Evolutionary conservation across 2,113 vertebrate species (phyloP).

Genomic region (Thunnus thynnus): DNA sequence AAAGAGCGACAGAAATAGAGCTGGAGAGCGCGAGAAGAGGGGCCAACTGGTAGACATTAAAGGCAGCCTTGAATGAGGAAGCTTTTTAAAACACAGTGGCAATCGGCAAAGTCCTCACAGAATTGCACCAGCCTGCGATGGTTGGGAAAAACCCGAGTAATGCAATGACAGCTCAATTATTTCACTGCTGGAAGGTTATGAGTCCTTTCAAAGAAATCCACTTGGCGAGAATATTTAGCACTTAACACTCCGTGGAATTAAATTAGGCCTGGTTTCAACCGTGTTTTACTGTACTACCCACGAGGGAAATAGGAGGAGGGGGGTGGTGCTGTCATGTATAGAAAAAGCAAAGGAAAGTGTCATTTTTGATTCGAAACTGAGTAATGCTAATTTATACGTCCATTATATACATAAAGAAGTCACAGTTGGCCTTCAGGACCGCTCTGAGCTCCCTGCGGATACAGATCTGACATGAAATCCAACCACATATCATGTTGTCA

Average conservation of each 20-base stretch:
- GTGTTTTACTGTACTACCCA: slow-evolving; percentile 8
- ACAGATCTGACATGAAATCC: not conserved
- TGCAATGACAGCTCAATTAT: slow-evolving; percentile 71
- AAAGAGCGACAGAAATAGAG: slow-evolving; percentile 59
- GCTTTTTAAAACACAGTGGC: slow-evolving; percentile 55
- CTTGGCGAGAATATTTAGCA: slow-evolving; percentile 60
- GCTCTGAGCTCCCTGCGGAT: not conserved
- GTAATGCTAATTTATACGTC: slow-evolving; percentile 18
- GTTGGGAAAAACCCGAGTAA: slow-evolving; percentile 49
- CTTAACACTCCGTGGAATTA: slow-evolving; percentile 41
- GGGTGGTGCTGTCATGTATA: too few species aligned
- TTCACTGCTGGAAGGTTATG: slow-evolving; percentile 65
- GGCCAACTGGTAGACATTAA: slow-evolving; percentile 65
- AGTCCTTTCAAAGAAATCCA: slow-evolving; percentile 55
- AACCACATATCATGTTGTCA: not conserved
- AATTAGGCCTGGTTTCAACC: slow-evolving; percentile 47
- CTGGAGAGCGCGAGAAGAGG: slow-evolving; percentile 6
- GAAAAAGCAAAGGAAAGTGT: not conserved
- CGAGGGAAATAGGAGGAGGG: not conserved
- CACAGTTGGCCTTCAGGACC: not conserved
- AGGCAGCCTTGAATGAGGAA: slow-evolving; percentile 46
- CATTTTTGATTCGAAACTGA: not conserved
- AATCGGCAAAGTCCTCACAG: slow-evolving; percentile 53
- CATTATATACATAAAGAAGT: not conserved
- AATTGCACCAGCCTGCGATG: slow-evolving; percentile 33